Conservation (phyloP, 2,113 vertebrate genomes). For the Ceuthmochares aereus region DNA sequence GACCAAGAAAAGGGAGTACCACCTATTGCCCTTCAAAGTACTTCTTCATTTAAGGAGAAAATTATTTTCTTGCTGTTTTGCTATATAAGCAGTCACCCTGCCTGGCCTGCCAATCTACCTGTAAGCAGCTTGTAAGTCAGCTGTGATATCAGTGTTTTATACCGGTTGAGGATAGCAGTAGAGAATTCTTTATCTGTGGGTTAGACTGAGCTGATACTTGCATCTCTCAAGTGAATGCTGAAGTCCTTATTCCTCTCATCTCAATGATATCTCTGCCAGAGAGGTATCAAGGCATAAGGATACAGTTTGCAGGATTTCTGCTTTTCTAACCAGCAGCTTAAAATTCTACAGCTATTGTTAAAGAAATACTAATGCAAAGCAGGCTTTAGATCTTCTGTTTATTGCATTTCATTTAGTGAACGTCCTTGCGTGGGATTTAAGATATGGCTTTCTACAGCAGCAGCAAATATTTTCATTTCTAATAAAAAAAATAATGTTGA, state of each 20-base stretch:
- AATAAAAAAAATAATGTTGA: conserved; percentile 36
- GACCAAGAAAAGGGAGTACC: background rate
- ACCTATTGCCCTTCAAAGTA: background rate
- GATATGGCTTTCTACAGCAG: background rate
- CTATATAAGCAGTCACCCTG: background rate
- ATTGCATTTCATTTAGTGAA: conserved; percentile 37
- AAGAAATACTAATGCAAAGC: background rate
- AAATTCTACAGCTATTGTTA: conserved; percentile 28
- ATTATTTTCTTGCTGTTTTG: background rate
- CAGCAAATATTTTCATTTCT: conserved; percentile 45
- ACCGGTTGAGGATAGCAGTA: background rate
- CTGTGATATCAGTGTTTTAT: background rate
- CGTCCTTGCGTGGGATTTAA: background rate
- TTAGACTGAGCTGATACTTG: background rate
- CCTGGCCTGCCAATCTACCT: background rate
- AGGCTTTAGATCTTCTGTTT: conserved; percentile 5
- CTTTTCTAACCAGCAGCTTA: background rate
- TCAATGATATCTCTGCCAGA: background rate
- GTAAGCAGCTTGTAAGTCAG: background rate
- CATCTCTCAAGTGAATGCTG: background rate
- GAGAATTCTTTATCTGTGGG: background rate
- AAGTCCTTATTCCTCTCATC: background rate
- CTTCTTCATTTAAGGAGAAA: background rate
- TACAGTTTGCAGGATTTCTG: background rate
- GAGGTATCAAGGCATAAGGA: background rate